Percentiles rank a stretch among this genome's conserved stretches.
These are phyloP conservation scores for Drosophila takahashii DNA, from an alignment of 1,140 invertebrate genomes.

Conservation along the genomic window DNA sequence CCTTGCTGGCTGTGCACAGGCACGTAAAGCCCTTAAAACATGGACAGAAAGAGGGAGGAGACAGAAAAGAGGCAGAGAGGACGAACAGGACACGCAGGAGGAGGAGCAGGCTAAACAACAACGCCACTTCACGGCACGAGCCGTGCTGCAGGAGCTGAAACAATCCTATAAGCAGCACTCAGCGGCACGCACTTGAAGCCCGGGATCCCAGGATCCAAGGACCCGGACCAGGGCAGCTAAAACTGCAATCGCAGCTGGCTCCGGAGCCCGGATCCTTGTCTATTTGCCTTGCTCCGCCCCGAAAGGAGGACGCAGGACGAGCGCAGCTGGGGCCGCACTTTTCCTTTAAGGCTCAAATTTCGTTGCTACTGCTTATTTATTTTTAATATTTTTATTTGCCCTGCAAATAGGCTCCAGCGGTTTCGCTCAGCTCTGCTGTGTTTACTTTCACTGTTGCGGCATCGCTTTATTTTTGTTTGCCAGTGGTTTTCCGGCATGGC, in stretches of 20 bases:
- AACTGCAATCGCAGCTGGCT: constrained; percentile 73
- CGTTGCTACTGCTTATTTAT: constrained; percentile 62
- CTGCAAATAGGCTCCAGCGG: constrained; percentile 53
- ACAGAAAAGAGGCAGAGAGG: background rate
- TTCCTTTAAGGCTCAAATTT: constrained; percentile 51
- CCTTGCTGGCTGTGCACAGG: constrained; percentile 74
- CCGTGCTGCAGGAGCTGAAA: constrained; percentile 45
- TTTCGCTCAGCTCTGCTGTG: constrained; percentile 10
- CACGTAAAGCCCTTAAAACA: constrained; percentile 62
- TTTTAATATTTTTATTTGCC: constrained; percentile 78
- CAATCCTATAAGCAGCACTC: constrained; percentile 75
- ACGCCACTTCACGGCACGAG: constrained; percentile 66
- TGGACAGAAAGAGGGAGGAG: constrained; percentile 8
- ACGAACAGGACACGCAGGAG: constrained; percentile 10
- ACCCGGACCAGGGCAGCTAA: constrained; percentile 54
- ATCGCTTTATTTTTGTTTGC: constrained; percentile 62
- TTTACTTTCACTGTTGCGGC: constrained; percentile 30
- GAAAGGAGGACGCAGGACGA: background rate
- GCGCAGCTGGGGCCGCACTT: constrained; percentile 20
- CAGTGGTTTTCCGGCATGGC: constrained; percentile 42
- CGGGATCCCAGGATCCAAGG: background rate
- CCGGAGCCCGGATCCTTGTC: constrained; percentile 12
- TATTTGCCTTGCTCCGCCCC: constrained; percentile 17
- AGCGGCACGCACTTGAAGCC: constrained; percentile 74
- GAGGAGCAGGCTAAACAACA: constrained; percentile 57